Evolutionary conservation across 2,888 invertebrate genomes (phyloP), one percentile per base, ranked within the genome.

Genomic region (Pilophorus perplexus): DNA sequence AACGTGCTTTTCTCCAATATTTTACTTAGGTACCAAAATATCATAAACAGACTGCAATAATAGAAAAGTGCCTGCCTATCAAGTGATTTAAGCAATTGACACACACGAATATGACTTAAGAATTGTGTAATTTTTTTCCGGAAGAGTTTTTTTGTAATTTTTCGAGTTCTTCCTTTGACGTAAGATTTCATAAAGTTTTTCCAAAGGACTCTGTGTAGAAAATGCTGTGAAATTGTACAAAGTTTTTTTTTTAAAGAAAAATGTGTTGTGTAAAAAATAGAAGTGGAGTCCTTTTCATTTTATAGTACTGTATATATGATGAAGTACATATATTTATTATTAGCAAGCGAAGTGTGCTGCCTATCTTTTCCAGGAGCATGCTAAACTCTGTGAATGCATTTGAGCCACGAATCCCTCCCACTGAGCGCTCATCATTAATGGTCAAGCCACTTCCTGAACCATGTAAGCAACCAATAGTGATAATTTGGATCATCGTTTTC

Each of bases 321-420:
- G 42, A 59, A 18, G 27, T 59, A 42, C 14, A 18, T 40, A n/a
- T n/a, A n/a, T 57, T 44, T 69, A 46, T 60, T 62, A 65, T 64
- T 66, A 59, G 46, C 66, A 69, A 67, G 68, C 71, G 67, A 70
- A 68, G 69, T 46, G 64, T 68, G 69, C 66, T 52, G 59, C 79
- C 79, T 79, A 79, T 79, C 16, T 80, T 84, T 86, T 86, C 77
- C 85, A 87, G 87, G 86, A 92, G 91, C 86, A 91, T 92, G 90
- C 86, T 91, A 86, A 92, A 92, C 87, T 91, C 91, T 84, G 90
- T 91, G 81, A 92, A 92, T 85, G 89, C 89, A 77, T 84, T 90
- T 83, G 91, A 92, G 81, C 90, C 89, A 78, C 90, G 89, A 82
- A 84, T 90, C 81, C 90, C 89, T 76, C 87, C 87, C 76, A 84